These are phyloP conservation scores for Oxystoma pomonae DNA, from an alignment of 2,888 invertebrate genomes.

Conservation along the genomic window DNA sequence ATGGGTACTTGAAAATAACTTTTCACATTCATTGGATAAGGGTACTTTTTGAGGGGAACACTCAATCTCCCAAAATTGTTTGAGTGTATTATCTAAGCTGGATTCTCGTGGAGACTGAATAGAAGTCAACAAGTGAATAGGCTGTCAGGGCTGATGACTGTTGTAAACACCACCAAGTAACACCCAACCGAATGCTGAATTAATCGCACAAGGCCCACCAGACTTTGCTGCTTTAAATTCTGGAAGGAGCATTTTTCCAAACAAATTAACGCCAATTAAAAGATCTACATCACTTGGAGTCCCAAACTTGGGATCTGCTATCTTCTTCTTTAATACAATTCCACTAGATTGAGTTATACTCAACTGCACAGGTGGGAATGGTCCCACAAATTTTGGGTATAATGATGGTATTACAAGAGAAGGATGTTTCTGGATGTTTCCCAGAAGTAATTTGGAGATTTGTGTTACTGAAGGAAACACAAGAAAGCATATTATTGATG, in stretches of 20 bases:
- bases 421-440: background rate
- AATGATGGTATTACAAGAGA: background rate
- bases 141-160: background rate
- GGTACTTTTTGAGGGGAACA: constrained; percentile 1
- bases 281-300: background rate
- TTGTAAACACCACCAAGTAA: background rate
- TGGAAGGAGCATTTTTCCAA: background rate
- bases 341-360: background rate
- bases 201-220: background rate
- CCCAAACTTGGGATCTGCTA: background rate
- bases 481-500: background rate
- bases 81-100: background rate
- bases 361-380: background rate
- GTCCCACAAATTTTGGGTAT: background rate
- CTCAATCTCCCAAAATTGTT: constrained; percentile 5
- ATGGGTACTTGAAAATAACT: background rate
- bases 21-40: background rate
- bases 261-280: background rate
- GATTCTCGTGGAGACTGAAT: background rate
- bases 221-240: background rate
- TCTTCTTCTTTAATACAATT: background rate
- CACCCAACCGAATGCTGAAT: constrained; percentile 1
- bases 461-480: background rate
- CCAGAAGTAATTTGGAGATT: background rate
- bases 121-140: background rate